Evolutionary conservation across 2,113 vertebrate species (phyloP), one percentile per base, ranked within the genome.

Genomic region (Diphyllodes magnificus): DNA sequence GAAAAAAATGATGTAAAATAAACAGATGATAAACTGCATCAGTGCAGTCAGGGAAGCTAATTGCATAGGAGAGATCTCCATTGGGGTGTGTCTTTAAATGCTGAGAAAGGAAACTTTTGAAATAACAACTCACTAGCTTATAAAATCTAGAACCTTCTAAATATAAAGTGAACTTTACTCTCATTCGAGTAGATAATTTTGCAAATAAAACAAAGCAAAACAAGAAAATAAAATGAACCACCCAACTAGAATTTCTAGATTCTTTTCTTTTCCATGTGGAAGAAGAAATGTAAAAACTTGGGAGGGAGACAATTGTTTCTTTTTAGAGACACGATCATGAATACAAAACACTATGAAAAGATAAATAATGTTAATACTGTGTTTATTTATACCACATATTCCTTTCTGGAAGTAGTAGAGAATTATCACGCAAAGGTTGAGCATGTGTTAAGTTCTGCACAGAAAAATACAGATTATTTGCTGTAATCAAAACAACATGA

Each of bases 11-110:
- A 71, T 88, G 60, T 64, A 90, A 95, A 94, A 94, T 94, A 94
- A 96, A 94, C 92, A 90, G 85, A 95, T 86, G 95, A 80, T 94
- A 82, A 92, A 93, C 54, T 86, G 64, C 71, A 91, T 90, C 79
- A 92, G 65, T 75, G 53, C 31, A 87, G 44, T 81, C 49, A 93
- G 28, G 39, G 70, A 88, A 76, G 51, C 25, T 96, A 95, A 90
- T 75, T 86, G 8, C 51, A 71, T 63, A 71, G 37, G 53, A 66
- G 50, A 19, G 53, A 77, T 80, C 90, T 94, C 65, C 31, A 71
- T 0, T 47, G 42, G 70, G n/a, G 11, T 63, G 23, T 51, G 33
- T 65, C 28, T 82, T 86, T 63, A 84, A 83, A 47, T 24, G 3
- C 25, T 61, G n/a, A 35, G 47, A 27, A 80, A 88, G n/a, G 7